Base-by-base conservation (phyloP, 2,888 invertebrate species). In the Volucella inanis region DNA sequence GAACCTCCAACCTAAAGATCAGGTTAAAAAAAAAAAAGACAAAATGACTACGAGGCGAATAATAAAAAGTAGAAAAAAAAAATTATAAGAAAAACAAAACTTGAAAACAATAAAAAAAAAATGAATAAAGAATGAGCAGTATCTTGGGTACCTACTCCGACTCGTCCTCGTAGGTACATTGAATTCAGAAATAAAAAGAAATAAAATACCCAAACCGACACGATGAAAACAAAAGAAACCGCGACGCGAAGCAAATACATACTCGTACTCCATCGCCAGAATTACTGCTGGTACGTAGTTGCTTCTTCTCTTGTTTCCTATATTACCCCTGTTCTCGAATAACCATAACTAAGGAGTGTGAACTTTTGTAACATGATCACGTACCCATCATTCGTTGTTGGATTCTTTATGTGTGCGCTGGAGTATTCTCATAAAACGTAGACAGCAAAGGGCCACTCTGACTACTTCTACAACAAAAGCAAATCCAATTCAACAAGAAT, bases 361-460 rank as follows among this genome's bases (percentile, higher is more conserved):
- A 81, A 85, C 76, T 85, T 85, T 81, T 77, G 85, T 81, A 85
- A 85, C 85, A 85, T 81, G 85, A 85, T 85, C 85, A 85, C 85
- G 85, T 85, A 81, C 47, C 81, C 47, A 47, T 54, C 41, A 52
- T 47, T 45, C 31, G 31, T 31, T 31, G 31, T 31, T 31, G 31
- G 70, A 49, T 64, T 68, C 31, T 52, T 49, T 55, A 38, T 31
- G 61, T 71, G 41, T 54, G 54, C 31, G n/a, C 49, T 49, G 61
- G 47, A 43, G 52, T 72, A 18, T 47, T 31, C 55, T 39, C 54
- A 54, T 68, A 68, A 45, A 68, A 57, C 61, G 45, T 4, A 31
- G 31, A 31, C 75, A 49, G 57, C 50, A 18, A 11, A 75, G 68
- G 61, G 61, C 67, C 54, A 45, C 41, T 9, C 22, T 39, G 59